Conservation (phyloP, 2,888 invertebrate species). For the Brachyopa scutellaris region DNA sequence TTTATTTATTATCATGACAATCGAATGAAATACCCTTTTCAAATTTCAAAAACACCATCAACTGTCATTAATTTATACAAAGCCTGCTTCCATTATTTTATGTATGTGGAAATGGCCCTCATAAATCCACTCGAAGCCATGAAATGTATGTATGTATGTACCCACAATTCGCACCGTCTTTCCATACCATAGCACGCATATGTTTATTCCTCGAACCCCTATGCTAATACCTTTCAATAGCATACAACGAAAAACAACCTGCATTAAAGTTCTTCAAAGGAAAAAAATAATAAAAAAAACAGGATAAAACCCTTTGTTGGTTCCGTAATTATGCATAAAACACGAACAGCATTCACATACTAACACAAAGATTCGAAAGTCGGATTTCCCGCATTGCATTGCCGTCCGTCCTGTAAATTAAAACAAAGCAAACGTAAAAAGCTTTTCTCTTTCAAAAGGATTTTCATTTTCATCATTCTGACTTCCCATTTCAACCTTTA, state of each 20-base stretch:
- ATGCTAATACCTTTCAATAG: background rate
- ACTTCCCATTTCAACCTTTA: background rate
- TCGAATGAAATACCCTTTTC: constrained; percentile 6
- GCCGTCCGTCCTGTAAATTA: background rate
- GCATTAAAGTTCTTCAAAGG: constrained; percentile 2
- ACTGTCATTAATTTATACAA: background rate
- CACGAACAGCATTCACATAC: constrained; percentile 31
- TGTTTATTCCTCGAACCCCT: background rate
- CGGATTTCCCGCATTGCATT: background rate
- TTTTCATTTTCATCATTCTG: background rate
- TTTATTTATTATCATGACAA: background rate
- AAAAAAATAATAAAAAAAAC: background rate
- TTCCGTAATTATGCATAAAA: constrained; percentile 36
- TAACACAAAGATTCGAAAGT: background rate
- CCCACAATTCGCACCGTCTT: background rate
- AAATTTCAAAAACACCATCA: constrained; percentile 7
- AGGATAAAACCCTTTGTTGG: constrained; percentile 29
- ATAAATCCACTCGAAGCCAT: constrained; percentile 13
- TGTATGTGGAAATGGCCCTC: background rate
- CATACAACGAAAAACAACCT: background rate
- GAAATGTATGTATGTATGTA: too few species aligned
- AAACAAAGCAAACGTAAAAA: background rate
- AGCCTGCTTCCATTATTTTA: too few species aligned
- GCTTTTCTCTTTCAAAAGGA: background rate
- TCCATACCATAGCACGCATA: background rate